These are phyloP conservation scores for Acanthochromis polyacanthus DNA, from an alignment of 2,113 vertebrate genomes.

Conservation along the genomic window DNA sequence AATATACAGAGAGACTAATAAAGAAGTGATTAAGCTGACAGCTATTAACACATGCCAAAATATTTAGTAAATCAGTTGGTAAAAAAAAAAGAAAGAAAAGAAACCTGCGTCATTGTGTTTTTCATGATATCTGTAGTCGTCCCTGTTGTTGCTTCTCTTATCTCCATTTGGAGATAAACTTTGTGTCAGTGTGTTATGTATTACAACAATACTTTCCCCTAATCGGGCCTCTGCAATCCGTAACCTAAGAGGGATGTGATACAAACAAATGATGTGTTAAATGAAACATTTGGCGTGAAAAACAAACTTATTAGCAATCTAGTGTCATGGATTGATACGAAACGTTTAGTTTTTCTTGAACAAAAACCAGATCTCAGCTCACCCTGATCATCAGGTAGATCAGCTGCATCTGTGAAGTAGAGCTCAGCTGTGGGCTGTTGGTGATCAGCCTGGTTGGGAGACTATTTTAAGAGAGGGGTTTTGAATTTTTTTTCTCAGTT, in stretches of 20 bases:
- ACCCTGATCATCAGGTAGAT: too few species aligned
- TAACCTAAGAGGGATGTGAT: conserved; percentile 14
- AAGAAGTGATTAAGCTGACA: background rate
- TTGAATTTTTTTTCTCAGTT: too few species aligned
- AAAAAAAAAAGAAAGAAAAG: background rate
- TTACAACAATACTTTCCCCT: conserved; percentile 14
- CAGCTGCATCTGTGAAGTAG: too few species aligned
- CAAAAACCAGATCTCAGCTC: too few species aligned
- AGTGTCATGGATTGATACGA: background rate
- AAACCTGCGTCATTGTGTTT: background rate
- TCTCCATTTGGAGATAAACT: conserved; percentile 17
- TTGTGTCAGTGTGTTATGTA: conserved; percentile 27
- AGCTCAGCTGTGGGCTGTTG: too few species aligned
- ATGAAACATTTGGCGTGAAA: background rate
- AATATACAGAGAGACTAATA: background rate
- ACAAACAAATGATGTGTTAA: background rate
- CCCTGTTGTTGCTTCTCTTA: conserved; percentile 16
- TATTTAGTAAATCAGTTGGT: background rate
- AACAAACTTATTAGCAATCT: background rate
- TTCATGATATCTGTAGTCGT: background rate
- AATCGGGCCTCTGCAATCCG: conserved; percentile 31
- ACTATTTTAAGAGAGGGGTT: too few species aligned
- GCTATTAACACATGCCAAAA: background rate
- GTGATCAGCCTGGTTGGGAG: too few species aligned
- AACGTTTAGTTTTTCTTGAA: too few species aligned